phyloP scores from a whole-genome alignment of 2,113 vertebrate species.

The Phrynosoma blainvillii region DNA sequence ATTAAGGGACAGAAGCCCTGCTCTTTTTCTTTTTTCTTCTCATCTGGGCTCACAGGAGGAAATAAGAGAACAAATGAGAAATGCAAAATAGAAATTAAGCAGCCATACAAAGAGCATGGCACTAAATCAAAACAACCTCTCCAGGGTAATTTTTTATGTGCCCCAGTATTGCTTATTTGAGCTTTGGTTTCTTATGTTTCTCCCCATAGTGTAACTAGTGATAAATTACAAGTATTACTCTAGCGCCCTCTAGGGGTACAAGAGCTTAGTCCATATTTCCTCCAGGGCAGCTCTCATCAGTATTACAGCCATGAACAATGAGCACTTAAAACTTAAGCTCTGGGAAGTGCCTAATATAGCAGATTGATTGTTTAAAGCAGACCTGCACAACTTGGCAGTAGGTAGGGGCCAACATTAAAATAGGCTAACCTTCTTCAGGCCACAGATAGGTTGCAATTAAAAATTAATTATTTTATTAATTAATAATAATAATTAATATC shows the following conservation, averaged over 20 bases:
- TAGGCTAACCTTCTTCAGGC: too few species aligned
- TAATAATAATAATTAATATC: too few species aligned
- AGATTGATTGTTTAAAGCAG: neutral
- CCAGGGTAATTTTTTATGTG: neutral
- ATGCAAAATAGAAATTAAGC: neutral
- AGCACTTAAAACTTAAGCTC: neutral
- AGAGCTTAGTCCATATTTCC: neutral
- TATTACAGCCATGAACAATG: neutral
- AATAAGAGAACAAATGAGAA: conserved; percentile 4
- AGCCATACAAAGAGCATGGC: neutral
- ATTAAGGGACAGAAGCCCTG: neutral
- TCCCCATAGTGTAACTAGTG: too few species aligned
- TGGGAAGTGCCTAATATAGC: neutral
- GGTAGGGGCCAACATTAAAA: too few species aligned
- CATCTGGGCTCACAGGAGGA: neutral
- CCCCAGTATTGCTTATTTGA: conserved; percentile 1
- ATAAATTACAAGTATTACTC: conserved; percentile 4
- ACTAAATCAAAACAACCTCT: neutral
- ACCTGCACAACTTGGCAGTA: too few species aligned
- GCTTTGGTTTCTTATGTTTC: neutral
- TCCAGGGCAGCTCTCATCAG: neutral
- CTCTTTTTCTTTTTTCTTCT: neutral
- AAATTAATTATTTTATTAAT: too few species aligned
- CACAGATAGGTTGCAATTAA: too few species aligned
- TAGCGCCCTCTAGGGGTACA: neutral